Evolutionary conservation across 1,140 invertebrate species (phyloP).

Genomic region (Lerema accius): DNA sequence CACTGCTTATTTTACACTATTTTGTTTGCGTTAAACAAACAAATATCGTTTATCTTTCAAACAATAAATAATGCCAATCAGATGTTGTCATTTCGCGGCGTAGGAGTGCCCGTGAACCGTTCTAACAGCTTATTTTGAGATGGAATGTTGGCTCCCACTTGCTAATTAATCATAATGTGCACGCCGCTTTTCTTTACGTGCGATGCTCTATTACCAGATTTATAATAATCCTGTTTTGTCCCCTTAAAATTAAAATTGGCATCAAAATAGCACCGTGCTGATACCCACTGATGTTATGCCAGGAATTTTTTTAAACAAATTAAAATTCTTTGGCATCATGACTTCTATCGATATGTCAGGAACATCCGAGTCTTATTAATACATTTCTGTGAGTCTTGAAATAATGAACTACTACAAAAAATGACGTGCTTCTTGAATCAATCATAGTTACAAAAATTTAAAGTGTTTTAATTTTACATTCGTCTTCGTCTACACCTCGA

Average conservation of each 20-base stretch:
- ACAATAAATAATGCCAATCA: conserved; percentile 37
- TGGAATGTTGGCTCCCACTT: conserved; percentile 60
- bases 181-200: conserved; percentile 40
- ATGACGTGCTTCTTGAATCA: no score
- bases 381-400: neutral
- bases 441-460: no score
- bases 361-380: neutral
- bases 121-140: conserved; percentile 57
- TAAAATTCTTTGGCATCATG: neutral
- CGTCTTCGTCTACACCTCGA: no score
- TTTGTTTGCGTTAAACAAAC: conserved; percentile 7
- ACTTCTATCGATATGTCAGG: neutral
- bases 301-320: neutral
- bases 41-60: conserved; percentile 26
- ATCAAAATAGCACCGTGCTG: no score
- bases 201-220: conserved; percentile 8
- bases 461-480: no score
- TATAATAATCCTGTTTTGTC: neutral
- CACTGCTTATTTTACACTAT: no score
- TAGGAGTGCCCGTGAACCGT: conserved; percentile 57
- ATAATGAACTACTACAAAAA: conserved; percentile 1
- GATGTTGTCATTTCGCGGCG: conserved; percentile 37
- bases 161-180: conserved; percentile 59
- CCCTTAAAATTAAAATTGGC: neutral
- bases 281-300: neutral